Evolutionary conservation across 2,113 vertebrate species (phyloP).

Genomic region (Gymnarchus niloticus): DNA sequence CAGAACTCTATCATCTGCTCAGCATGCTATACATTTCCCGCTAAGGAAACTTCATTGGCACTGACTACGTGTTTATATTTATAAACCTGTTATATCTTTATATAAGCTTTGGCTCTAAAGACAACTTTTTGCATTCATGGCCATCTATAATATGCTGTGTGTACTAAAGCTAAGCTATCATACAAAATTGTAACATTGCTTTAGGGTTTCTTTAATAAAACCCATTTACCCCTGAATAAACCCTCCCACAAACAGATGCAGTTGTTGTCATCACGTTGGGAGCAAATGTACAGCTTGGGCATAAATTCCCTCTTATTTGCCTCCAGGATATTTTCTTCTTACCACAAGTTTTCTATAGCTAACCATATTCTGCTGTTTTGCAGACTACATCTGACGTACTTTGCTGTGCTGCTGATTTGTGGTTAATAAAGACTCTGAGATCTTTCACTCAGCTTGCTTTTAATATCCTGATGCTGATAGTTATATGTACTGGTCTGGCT

Average conservation of each 20-base stretch:
- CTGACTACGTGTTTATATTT: too few relatives aligned
- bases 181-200: background rate
- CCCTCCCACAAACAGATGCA: background rate
- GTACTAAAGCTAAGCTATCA: background rate
- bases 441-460: slow-evolving; percentile 36
- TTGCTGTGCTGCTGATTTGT: slow-evolving; percentile 13
- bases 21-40: too few relatives aligned
- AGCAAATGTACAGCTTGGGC: background rate
- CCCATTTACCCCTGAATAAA: background rate
- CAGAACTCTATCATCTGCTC: too few relatives aligned
- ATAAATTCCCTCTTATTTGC: background rate
- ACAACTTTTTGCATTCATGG: too few relatives aligned
- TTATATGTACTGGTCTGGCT: slow-evolving; percentile 27
- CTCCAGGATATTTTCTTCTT: background rate
- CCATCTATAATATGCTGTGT: background rate
- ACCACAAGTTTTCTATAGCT: background rate
- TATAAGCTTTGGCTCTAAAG: too few relatives aligned
- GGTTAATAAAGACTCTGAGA: slow-evolving; percentile 30
- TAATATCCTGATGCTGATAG: slow-evolving; percentile 54
- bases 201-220: background rate
- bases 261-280: background rate
- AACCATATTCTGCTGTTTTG: slow-evolving; percentile 14
- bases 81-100: background rate
- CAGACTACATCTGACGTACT: slow-evolving; percentile 22
- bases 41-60: too few relatives aligned